These are phyloP conservation scores for Bombus ignitus DNA, from an alignment of 1,140 invertebrate species.

Conservation along the genomic window DNA sequence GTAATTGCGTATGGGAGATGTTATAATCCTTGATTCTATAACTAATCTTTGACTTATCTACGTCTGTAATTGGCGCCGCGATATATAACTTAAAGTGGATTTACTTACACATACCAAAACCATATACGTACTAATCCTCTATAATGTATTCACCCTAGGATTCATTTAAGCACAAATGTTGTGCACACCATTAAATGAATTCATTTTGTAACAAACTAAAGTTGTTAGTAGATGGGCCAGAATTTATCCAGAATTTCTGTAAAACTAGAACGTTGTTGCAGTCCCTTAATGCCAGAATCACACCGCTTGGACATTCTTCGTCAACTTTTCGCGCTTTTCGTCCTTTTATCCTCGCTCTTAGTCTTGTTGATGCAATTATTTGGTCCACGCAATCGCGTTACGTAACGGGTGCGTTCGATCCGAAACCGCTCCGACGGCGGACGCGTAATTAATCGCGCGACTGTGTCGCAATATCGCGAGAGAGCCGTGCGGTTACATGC, in stretches of 20 bases:
- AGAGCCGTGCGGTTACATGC: conserved; percentile 65
- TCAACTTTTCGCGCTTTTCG: neutral
- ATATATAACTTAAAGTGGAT: neutral
- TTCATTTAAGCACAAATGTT: neutral
- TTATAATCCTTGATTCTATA: neutral
- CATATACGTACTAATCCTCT: neutral
- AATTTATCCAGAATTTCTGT: no score
- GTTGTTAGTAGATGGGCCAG: no score
- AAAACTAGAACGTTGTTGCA: neutral
- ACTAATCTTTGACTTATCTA: neutral
- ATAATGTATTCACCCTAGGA: neutral
- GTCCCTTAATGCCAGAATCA: no score
- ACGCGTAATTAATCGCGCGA: conserved; percentile 66
- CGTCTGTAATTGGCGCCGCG: neutral
- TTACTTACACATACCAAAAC: neutral
- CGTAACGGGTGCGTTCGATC: conserved; percentile 49
- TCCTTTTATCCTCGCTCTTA: conserved; percentile 1
- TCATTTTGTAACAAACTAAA: no score
- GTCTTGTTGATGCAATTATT: conserved; percentile 41
- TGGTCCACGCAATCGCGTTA: conserved; percentile 41
- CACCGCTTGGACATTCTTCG: neutral
- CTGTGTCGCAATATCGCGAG: conserved; percentile 66
- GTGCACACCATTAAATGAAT: no score
- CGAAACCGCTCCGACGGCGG: conserved; percentile 46
- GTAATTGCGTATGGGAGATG: neutral